Percentiles rank a stretch among this genome's conserved stretches.
These are phyloP conservation scores for Oreochromis tanganicae DNA, from an alignment of 2,113 vertebrate genomes.

Conservation along the genomic window DNA sequence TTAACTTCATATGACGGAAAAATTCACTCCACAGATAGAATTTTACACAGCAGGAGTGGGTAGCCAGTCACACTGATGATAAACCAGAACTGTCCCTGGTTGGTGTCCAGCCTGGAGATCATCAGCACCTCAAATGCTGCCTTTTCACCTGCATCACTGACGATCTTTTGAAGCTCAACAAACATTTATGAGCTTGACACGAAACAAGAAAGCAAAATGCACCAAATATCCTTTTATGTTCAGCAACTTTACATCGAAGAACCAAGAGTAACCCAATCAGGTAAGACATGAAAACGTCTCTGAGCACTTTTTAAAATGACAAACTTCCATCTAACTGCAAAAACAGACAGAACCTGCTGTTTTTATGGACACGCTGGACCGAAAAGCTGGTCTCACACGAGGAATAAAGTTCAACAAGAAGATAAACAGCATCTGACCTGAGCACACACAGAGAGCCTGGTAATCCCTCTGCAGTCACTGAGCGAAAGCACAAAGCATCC, in stretches of 20 bases:
- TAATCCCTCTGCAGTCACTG: background rate
- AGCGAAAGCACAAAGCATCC: background rate
- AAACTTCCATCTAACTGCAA: background rate
- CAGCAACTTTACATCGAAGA: background rate
- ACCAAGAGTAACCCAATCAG: background rate
- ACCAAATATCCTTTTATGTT: background rate
- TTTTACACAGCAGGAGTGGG: background rate
- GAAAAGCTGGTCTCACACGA: background rate
- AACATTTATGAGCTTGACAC: background rate
- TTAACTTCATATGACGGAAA: background rate
- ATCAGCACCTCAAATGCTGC: background rate
- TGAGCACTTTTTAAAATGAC: background rate
- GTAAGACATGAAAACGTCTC: background rate
- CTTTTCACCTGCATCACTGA: background rate
- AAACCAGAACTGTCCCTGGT: background rate
- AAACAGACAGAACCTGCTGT: background rate
- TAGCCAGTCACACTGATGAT: background rate
- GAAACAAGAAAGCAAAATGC: background rate
- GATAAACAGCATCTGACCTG: background rate
- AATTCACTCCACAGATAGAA: background rate
- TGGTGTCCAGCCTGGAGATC: background rate
- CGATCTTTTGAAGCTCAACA: background rate
- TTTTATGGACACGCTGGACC: background rate
- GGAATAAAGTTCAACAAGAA: background rate
- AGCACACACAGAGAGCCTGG: background rate